These are phyloP conservation scores for Oophaga pumilio DNA, from an alignment of 2,113 vertebrate genomes.

Conservation along the genomic window DNA sequence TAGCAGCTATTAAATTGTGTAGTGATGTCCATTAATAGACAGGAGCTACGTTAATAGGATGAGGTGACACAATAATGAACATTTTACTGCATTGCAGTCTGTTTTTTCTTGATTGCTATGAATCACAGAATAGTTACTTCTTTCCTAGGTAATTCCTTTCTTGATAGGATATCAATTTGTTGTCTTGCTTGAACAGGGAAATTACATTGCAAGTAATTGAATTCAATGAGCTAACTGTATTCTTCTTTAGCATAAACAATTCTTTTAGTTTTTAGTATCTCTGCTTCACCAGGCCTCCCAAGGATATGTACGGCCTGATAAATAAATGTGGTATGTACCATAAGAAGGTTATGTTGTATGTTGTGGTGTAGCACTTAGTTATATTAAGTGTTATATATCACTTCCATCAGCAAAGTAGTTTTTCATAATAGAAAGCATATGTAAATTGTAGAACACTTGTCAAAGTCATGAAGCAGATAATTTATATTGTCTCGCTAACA, in stretches of 20 bases:
- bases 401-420: not conserved
- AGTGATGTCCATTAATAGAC: not conserved
- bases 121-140: conserved; percentile 6
- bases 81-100: conserved; percentile 37
- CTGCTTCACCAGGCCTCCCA: not conserved
- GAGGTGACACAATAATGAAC: conserved; percentile 14
- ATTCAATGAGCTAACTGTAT: conserved; percentile 1
- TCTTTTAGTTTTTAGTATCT: conserved; percentile 7
- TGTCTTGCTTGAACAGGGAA: conserved; percentile 4
- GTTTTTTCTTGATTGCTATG: conserved; percentile 17
- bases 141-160: conserved; percentile 21
- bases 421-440: not conserved
- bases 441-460: not conserved
- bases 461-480: not conserved
- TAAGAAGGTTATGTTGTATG: not conserved
- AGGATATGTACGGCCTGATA: not conserved
- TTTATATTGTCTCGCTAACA: not conserved
- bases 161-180: conserved; percentile 23
- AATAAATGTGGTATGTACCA: not conserved
- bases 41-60: not conserved
- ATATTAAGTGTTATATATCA: not conserved
- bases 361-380: not conserved
- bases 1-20: not conserved
- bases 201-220: conserved; percentile 15
- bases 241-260: not conserved